Base-by-base conservation (phyloP, 2,113 vertebrate species). In the Polypterus senegalus region DNA sequence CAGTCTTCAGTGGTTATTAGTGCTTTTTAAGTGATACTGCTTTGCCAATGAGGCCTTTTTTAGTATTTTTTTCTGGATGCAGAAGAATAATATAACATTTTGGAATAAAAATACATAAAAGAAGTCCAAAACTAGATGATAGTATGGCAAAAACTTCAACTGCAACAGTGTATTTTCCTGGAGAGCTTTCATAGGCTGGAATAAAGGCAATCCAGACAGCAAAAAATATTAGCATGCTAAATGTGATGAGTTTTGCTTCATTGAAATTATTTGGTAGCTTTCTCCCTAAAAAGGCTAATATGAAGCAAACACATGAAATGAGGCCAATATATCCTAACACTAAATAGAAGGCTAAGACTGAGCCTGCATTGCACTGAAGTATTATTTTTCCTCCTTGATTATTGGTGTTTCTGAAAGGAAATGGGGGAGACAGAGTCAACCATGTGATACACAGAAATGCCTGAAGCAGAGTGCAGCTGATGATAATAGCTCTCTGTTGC, bases 121-220 rank as follows among this genome's bases (percentile, higher is more conserved):
- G 27, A 27, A 27, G 27, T 27, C 27, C 27, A 27, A 27, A 27
- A 27, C 27, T 27, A 27, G 27, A 27, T 27, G 27, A 27, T 27
- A 27, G 27, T 27, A 27, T 27, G 27, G 27, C 27, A 27, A 27
- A 27, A 27, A 27, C 27, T 27, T 27, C 27, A 27, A 27, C 27
- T 27, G 27, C 27, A 27, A 27, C 27, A 27, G 27, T 27, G 27
- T 27, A 61, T 61, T 61, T 61, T 45, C 60, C 60, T 46, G 60
- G 60, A 4, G 60, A 61, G 49, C 60, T 61, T n/a, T 53, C 27
- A 52, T 61, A 61, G 54, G 60, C 60, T 61, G 60, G 60, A 46
- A 61, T 61, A 52, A 27, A 27, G 27, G 27, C 27, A 2, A 27
- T 27, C 27, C 27, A 27, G 27, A 27, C 27, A 27, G 27, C 27